A percentile compares a stretch with the other conserved stretches of the same genome.
Conservation (phyloP, 92 coral and sea anemone genomes). For the Zoanthus sociatus region DNA sequence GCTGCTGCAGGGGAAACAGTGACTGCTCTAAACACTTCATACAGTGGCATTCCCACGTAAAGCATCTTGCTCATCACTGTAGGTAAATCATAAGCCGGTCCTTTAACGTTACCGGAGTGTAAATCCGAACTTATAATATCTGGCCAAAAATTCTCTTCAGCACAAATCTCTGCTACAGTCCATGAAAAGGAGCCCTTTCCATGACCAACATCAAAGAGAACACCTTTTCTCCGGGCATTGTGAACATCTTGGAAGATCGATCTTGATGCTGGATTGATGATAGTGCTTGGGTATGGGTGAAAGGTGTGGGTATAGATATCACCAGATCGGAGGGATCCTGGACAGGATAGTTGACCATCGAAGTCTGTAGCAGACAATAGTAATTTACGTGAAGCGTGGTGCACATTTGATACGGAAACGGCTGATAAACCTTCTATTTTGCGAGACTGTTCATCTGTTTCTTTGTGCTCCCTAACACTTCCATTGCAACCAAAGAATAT, state of each 20-base stretch:
- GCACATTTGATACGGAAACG: no score
- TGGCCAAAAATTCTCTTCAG: conserved; percentile 84
- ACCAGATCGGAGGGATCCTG: conserved; percentile 82
- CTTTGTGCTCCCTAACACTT: no score
- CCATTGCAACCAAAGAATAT: no score
- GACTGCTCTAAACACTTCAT: conserved; percentile 77
- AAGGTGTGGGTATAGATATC: conserved; percentile 86
- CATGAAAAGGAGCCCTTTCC: conserved; percentile 92
- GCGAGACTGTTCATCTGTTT: no score
- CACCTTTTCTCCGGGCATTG: conserved; percentile 74
- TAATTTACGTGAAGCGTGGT: no score
- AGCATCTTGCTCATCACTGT: conserved; percentile 84
- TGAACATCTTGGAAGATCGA: conserved; percentile 63
- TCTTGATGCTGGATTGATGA: conserved; percentile 55
- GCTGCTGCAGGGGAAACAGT: conserved; percentile 85
- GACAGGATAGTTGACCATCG: conserved; percentile 65
- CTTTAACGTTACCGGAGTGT: conserved; percentile 63
- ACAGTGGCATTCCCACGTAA: conserved; percentile 87
- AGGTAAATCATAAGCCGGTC: conserved; percentile 86
- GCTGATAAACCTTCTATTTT: no score
- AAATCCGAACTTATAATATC: conserved; percentile 87
- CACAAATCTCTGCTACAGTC: conserved; percentile 90
- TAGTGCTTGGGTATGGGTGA: conserved; percentile 71
- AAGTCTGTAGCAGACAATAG: conserved; percentile 26
- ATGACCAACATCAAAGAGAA: conserved; percentile 90